Evolutionary conservation across 2,113 vertebrate species (phyloP).

Genomic region (Trogon melanurus): DNA sequence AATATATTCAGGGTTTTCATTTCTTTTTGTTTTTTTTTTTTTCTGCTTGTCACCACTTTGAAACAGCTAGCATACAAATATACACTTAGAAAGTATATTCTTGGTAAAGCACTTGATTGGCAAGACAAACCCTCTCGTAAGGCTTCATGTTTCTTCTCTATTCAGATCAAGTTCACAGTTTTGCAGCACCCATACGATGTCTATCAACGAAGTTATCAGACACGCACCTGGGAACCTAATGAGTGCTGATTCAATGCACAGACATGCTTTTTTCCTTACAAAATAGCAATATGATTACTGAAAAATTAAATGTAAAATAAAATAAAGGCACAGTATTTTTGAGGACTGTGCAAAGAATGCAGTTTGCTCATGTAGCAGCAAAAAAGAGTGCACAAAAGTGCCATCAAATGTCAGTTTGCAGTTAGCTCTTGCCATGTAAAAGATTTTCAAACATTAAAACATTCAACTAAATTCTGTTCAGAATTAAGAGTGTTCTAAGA

Average conservation of each 20-base stretch:
- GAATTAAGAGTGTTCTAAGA: not conserved
- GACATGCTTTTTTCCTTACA: not conserved
- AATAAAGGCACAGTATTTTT: not conserved
- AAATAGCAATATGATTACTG: not conserved
- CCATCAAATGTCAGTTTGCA: not conserved
- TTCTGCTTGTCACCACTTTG: not conserved
- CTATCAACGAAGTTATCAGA: not conserved
- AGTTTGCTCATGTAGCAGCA: not conserved
- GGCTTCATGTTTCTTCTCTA: not conserved
- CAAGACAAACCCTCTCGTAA: not conserved
- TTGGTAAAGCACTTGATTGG: not conserved
- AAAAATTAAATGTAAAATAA: not conserved
- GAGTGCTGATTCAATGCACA: not conserved
- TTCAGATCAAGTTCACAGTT: not conserved
- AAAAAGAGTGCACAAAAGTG: not conserved
- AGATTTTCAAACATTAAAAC: not conserved
- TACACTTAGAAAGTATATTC: not conserved
- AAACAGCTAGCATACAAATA: not conserved
- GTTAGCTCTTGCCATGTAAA: not conserved
- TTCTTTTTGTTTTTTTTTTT: too few species aligned
- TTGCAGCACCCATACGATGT: not conserved
- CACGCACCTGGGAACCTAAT: not conserved
- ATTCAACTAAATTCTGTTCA: not conserved
- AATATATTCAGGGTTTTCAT: not conserved
- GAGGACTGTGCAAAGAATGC: not conserved